phyloP scores from a whole-genome alignment of 2,888 invertebrate species.

The Tetranychus truncatus region DNA sequence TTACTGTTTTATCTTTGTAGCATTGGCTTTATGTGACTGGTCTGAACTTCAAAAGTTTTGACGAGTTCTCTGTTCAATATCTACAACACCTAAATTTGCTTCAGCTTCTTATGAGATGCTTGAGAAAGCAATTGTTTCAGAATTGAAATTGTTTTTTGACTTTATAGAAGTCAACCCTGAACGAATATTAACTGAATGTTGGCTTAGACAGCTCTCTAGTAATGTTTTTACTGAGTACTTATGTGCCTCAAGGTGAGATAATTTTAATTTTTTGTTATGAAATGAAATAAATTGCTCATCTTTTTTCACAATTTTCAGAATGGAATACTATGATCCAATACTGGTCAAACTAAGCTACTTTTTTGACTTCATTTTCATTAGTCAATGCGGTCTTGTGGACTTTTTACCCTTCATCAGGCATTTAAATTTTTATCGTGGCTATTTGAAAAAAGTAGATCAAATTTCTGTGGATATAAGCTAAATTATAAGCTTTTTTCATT shows the following conservation, averaged over 20 bases:
- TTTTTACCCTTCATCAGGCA: slow-evolving; percentile 56
- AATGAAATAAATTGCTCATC: too few relatives aligned
- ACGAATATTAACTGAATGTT: neutral
- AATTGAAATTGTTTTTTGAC: neutral
- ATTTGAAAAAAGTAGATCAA: neutral
- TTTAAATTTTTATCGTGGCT: slow-evolving; percentile 35
- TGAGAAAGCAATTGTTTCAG: neutral
- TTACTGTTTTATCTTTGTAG: slow-evolving; percentile 36
- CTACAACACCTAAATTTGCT: slow-evolving; percentile 17
- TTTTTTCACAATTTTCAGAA: neutral
- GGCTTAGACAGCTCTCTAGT: neutral
- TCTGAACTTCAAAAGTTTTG: slow-evolving; percentile 59
- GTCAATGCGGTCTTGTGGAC: slow-evolving; percentile 68
- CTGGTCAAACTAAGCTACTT: slow-evolving; percentile 49
- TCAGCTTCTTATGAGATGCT: slow-evolving; percentile 15
- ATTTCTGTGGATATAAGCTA: neutral
- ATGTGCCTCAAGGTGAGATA: slow-evolving; percentile 47
- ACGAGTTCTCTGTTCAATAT: slow-evolving; percentile 46
- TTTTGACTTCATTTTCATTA: slow-evolving; percentile 74
- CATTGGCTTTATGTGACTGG: slow-evolving; percentile 71
- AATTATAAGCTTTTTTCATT: neutral
- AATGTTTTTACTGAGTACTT: slow-evolving; percentile 57
- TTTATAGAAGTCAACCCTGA: neutral
- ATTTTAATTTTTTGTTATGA: neutral
- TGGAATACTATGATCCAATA: slow-evolving; percentile 30